Conservation (phyloP, 1,140 invertebrate species). For the Megalopta genalis region DNA sequence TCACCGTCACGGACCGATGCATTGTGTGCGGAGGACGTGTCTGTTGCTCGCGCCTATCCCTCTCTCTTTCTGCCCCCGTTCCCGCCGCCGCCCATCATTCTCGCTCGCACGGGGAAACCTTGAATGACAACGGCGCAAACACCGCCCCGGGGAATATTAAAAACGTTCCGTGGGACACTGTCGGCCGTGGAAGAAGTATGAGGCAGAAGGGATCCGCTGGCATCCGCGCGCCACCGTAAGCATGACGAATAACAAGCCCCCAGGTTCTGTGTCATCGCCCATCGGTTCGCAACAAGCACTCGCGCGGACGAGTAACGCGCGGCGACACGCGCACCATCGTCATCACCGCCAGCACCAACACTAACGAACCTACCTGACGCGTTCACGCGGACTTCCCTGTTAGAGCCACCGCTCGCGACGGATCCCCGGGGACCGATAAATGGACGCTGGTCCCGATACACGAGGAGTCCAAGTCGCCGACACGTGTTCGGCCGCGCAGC, state of each 20-base stretch:
- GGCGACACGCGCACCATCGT: neutral
- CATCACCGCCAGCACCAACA: neutral
- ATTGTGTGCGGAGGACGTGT: conserved; percentile 56
- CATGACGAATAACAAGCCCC: conserved; percentile 65
- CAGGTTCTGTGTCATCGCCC: conserved; percentile 67
- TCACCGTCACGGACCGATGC: conserved; percentile 53
- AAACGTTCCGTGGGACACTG: conserved; percentile 62
- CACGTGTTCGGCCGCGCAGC: neutral
- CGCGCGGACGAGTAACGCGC: neutral
- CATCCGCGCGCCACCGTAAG: conserved; percentile 51
- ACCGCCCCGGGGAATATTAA: conserved; percentile 74
- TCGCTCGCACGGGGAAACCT: conserved; percentile 40
- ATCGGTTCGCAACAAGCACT: conserved; percentile 10
- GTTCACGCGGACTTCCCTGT: neutral
- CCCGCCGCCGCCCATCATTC: neutral
- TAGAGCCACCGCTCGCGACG: neutral
- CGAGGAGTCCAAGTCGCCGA: neutral
- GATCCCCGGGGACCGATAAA: conserved; percentile 21
- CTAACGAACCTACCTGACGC: neutral
- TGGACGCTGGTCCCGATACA: neutral
- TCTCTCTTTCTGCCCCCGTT: neutral
- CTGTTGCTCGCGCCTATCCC: conserved; percentile 18
- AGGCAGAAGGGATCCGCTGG: conserved; percentile 36
- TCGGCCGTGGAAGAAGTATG: conserved; percentile 43
- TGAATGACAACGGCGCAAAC: conserved; percentile 71